Evolutionary conservation across 2,888 invertebrate species (phyloP).

Genomic region (Acholoe squamosa): DNA sequence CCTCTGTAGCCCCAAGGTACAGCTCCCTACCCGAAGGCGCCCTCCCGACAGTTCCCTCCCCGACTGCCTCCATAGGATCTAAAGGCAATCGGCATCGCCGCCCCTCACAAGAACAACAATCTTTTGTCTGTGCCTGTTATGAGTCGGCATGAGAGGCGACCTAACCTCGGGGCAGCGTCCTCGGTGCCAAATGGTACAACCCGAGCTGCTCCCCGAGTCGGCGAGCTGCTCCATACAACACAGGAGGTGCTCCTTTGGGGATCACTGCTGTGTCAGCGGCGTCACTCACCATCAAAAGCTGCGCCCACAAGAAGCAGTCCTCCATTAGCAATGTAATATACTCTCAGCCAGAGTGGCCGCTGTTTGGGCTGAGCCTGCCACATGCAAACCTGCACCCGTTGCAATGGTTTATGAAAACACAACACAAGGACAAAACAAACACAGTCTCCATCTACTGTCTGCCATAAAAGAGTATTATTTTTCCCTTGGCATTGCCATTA

Average conservation of each 20-base stretch:
- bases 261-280: not conserved
- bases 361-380: constrained; percentile 12
- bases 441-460: not conserved
- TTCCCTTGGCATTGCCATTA: constrained; percentile 35
- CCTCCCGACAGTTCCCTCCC: not conserved
- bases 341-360: constrained; percentile 28
- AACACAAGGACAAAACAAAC: constrained; percentile 25
- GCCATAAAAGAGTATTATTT: not conserved
- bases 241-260: constrained; percentile 38
- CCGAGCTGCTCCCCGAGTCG: constrained; percentile 1
- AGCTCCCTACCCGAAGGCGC: not conserved
- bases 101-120: constrained; percentile 55
- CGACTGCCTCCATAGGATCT: not conserved
- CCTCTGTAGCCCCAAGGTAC: not conserved
- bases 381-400: constrained; percentile 34
- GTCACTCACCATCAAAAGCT: constrained; percentile 43
- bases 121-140: constrained; percentile 35
- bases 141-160: constrained; percentile 46
- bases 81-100: constrained; percentile 22
- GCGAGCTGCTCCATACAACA: constrained; percentile 25
- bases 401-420: constrained; percentile 26
- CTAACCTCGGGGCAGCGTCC: constrained; percentile 18
- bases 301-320: not conserved
- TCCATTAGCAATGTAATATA: constrained; percentile 50
- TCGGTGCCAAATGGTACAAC: constrained; percentile 46